These are phyloP conservation scores for Panthera leo DNA, from an alignment of 2,113 vertebrate genomes.

Conservation along the genomic window DNA sequence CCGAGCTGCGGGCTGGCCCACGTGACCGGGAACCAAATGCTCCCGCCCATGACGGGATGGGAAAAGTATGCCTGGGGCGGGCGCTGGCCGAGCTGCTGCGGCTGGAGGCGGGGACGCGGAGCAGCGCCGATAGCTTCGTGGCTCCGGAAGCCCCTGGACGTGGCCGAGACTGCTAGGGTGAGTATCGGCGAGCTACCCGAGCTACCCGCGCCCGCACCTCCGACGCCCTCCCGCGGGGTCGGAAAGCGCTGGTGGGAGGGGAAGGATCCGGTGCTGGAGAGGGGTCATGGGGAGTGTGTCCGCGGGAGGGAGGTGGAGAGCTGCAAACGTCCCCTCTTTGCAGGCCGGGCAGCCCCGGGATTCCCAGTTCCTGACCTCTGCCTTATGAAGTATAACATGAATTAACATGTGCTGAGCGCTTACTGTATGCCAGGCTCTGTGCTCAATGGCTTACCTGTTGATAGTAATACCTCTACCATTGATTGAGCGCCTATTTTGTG, in stretches of 20 bases:
- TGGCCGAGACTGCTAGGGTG: slow-evolving; percentile 31
- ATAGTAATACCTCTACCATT: background rate
- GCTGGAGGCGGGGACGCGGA: slow-evolving; percentile 42
- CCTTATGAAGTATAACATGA: background rate
- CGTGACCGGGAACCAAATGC: slow-evolving; percentile 81
- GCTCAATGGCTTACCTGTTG: background rate
- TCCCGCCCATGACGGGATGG: slow-evolving; percentile 84
- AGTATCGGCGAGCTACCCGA: background rate
- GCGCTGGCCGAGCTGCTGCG: slow-evolving; percentile 60
- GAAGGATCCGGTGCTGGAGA: accelerated
- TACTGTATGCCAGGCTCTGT: background rate
- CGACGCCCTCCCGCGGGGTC: background rate
- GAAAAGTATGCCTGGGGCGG: slow-evolving; percentile 85
- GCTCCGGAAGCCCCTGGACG: slow-evolving; percentile 28
- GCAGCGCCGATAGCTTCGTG: background rate
- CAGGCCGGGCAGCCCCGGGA: background rate
- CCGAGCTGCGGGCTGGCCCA: slow-evolving; percentile 61
- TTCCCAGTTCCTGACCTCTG: background rate
- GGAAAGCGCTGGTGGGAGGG: background rate
- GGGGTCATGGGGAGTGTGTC: background rate
- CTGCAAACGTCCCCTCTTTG: too few species aligned
- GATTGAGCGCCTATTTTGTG: background rate
- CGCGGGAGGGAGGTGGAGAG: background rate
- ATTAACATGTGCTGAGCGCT: background rate
- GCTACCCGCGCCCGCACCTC: background rate